Evolutionary conservation across 2,113 vertebrate species (phyloP), one percentile per base, ranked within the genome.

Genomic region (Nerophis ophidion): DNA sequence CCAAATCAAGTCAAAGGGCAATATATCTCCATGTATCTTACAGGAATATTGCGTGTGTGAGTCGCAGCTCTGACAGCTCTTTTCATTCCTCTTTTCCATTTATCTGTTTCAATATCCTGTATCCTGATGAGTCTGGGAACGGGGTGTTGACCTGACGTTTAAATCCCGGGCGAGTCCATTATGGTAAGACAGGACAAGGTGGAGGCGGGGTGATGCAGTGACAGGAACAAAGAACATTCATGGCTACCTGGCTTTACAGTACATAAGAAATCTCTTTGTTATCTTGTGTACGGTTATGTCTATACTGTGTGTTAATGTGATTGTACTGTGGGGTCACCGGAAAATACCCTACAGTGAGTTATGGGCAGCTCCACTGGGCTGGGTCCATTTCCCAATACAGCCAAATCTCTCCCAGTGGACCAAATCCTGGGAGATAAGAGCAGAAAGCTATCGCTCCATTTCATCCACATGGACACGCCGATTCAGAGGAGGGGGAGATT

Each of bases 71-170:
- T 2, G 5, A 70, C 74, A 66, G 75, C 60, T 57, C 69, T 76
- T 63, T 66, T 83, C 74, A 70, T 58, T 66, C 74, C 74, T 76
- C 45, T 51, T 70, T 81, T 72, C 80, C 83, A 82, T 84, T 82
- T 82, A 86, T 86, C 82, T 62, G 63, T 84, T 84, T 81, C 82
- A 87, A 88, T 87, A 85, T 87, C 85, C 85, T 85, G 79, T 78
- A 58, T 76, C 75, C 77, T 80, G 79, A 82, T 76, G 82, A 82
- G 84, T 60, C 60, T 60, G 66, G 68, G 56, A 66, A 71, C 67
- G 33, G 48, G 71, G 79, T 66, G 67, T 33, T 86, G 85, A 88
- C 84, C 86, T 70, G 61, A 67, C 45, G 78, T 80, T 85, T 86
- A 88, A 87, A 86, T 82, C 81, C 76, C 76, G 48, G 56, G 63